These are phyloP conservation scores for Prenolepis imparis DNA, from an alignment of 2,888 invertebrate species.

Conservation along the genomic window DNA sequence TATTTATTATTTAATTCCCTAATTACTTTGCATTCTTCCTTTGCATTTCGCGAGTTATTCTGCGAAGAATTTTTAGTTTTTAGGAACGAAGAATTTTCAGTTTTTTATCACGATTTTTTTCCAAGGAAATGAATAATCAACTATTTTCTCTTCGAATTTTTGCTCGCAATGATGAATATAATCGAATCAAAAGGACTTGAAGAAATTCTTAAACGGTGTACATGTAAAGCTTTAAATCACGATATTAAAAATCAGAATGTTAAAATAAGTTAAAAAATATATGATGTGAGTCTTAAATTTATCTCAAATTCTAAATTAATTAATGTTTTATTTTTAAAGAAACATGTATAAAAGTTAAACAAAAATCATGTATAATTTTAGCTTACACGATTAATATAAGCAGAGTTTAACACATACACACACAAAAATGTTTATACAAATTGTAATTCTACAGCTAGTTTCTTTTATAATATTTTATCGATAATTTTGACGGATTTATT, in stretches of 20 bases:
- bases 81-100: background rate
- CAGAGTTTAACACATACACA: background rate
- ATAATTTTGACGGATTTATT: background rate
- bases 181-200: background rate
- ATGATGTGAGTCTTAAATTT: background rate
- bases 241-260: background rate
- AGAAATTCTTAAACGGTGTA: background rate
- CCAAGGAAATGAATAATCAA: background rate
- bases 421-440: background rate
- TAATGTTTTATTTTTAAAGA: background rate
- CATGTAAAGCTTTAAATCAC: background rate
- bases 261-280: background rate
- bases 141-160: background rate
- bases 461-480: background rate
- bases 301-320: background rate
- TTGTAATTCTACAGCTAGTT: background rate
- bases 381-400: background rate
- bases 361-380: background rate
- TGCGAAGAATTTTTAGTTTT: conserved; percentile 58
- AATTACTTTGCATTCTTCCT: conserved; percentile 72
- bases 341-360: background rate
- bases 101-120: background rate
- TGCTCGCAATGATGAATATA: background rate
- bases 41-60: conserved; percentile 68
- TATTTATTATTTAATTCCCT: too few relatives aligned